A percentile compares a stretch with the other conserved stretches of the same genome.
Conservation (phyloP, 2,797 vertebrate genomes). For the Morus bassanus region DNA sequence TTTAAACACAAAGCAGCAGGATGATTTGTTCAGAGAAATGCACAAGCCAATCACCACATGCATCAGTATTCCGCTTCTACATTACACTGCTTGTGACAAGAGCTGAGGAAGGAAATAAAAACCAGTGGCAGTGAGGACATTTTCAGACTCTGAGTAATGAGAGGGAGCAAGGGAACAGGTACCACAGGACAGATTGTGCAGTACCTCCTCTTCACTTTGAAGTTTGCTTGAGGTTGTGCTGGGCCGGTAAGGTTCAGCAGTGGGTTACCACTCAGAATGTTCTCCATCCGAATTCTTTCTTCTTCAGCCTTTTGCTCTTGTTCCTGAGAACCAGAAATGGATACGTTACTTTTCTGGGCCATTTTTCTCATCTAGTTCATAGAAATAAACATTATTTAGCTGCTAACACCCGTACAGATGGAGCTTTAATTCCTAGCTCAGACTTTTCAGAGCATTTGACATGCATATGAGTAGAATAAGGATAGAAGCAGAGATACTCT, state of each 20-base stretch:
- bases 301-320: constrained; percentile 98
- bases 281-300: constrained; percentile 98
- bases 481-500: not conserved
- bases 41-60: not conserved
- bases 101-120: not conserved
- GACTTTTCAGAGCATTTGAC: not conserved
- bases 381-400: not conserved
- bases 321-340: constrained; percentile 78
- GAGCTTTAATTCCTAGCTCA: not conserved
- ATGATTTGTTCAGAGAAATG: not conserved
- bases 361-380: not conserved
- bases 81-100: not conserved
- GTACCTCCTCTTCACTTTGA: constrained; percentile 97
- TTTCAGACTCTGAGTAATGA: not conserved
- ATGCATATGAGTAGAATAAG: not conserved
- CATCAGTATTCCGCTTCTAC: not conserved
- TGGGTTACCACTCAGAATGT: constrained; percentile 96
- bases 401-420: not conserved
- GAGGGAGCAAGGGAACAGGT: not conserved
- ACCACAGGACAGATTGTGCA: not conserved
- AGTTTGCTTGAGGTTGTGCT: constrained; percentile 81
- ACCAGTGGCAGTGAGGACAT: not conserved
- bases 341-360: not conserved
- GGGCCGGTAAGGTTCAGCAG: constrained; percentile 92
- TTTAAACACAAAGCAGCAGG: not conserved